phyloP scores from a whole-genome alignment of 2,888 invertebrate genomes.

The Sarcophaga rosellei region DNA sequence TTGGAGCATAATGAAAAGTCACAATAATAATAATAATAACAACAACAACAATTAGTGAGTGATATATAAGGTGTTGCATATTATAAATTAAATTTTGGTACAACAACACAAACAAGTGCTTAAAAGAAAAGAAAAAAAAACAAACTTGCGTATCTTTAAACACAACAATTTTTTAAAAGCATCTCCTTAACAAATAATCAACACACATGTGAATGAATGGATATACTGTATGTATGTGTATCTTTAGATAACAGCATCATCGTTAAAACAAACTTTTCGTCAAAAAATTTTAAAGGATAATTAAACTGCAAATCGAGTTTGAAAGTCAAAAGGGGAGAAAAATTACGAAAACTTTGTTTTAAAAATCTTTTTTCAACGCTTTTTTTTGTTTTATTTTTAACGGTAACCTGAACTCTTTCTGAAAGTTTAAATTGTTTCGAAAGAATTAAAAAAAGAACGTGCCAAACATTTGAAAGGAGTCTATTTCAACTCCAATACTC shows the following conservation, averaged over 20 bases:
- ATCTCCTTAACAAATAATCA: background rate
- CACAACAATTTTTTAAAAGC: background rate
- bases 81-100: background rate
- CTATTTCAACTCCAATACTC: background rate
- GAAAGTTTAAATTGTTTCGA: slow-evolving; percentile 48
- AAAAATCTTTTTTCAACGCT: slow-evolving; percentile 55
- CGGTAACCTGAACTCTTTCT: slow-evolving; percentile 55
- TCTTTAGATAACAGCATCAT: slow-evolving; percentile 25
- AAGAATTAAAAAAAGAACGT: slow-evolving; percentile 40
- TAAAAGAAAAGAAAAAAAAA: background rate
- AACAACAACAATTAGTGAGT: background rate
- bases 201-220: background rate
- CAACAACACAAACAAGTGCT: background rate
- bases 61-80: background rate
- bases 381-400: slow-evolving; percentile 33
- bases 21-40: background rate
- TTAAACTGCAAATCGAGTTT: slow-evolving; percentile 77
- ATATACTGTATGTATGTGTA: background rate
- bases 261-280: slow-evolving; percentile 53
- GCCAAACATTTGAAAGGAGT: slow-evolving; percentile 39
- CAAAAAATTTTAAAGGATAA: slow-evolving; percentile 74
- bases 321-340: slow-evolving; percentile 5
- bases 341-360: slow-evolving; percentile 45
- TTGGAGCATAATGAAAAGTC: slow-evolving; percentile 40
- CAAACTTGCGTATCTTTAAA: background rate